These are phyloP conservation scores for Azemiops feae DNA, from an alignment of 2,113 vertebrate genomes.

Conservation along the genomic window DNA sequence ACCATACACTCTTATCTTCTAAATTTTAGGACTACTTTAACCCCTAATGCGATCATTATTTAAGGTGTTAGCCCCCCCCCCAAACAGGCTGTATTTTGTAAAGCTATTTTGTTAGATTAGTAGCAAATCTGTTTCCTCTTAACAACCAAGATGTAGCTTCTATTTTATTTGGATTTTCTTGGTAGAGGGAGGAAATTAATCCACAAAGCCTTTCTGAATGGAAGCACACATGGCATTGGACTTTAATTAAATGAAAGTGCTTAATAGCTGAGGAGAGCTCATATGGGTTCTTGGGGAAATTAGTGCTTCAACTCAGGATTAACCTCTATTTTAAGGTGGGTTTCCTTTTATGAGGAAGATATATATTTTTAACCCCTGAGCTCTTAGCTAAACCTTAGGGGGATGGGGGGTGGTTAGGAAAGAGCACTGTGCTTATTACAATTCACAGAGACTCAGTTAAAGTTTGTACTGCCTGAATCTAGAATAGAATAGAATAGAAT, in stretches of 20 bases:
- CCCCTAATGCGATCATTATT: background rate
- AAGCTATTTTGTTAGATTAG: background rate
- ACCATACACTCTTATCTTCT: background rate
- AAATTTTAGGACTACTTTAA: background rate
- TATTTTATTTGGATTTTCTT: background rate
- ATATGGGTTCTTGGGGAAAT: background rate
- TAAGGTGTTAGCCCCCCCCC: background rate
- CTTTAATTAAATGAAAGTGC: background rate
- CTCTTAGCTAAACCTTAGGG: background rate
- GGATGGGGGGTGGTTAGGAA: background rate
- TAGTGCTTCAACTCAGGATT: background rate
- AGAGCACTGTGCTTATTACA: background rate
- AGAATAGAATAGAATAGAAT: background rate
- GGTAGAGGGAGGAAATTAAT: background rate
- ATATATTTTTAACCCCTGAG: background rate
- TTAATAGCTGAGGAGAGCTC: background rate
- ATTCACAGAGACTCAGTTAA: background rate
- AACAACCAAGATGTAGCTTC: background rate
- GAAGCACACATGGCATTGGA: background rate
- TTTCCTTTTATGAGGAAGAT: background rate
- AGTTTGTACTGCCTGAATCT: background rate
- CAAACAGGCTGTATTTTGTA: too few relatives aligned
- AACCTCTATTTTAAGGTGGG: background rate
- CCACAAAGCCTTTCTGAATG: background rate
- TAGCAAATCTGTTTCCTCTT: background rate